Conservation (phyloP, 2,888 invertebrate species). For the Yponomeuta cagnagella region DNA sequence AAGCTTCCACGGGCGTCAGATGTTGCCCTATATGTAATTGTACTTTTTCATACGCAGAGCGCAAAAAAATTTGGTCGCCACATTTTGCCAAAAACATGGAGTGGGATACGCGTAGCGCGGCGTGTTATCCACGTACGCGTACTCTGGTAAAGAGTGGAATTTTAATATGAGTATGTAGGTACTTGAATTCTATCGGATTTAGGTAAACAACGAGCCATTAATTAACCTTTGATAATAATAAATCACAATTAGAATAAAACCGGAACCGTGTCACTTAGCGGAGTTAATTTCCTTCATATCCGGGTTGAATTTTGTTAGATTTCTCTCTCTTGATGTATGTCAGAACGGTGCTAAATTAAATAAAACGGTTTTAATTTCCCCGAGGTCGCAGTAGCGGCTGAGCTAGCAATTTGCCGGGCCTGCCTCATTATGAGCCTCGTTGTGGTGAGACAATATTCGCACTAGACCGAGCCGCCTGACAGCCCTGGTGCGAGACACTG, state of each 20-base stretch:
- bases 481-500: not conserved
- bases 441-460: constrained; percentile 40
- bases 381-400: constrained; percentile 35
- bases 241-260: constrained; percentile 13
- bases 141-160: too few species aligned
- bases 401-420: constrained; percentile 42
- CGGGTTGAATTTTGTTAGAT: not conserved
- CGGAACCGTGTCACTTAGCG: not conserved
- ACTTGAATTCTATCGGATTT: too few species aligned
- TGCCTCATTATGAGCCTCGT: constrained; percentile 45
- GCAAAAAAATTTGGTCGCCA: not conserved
- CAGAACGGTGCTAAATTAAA: constrained; percentile 37
- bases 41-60: not conserved
- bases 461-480: constrained; percentile 11
- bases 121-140: not conserved
- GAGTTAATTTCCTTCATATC: not conserved
- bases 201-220: too few species aligned
- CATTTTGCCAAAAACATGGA: constrained; percentile 1
- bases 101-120: not conserved
- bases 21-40: not conserved
- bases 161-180: too few species aligned
- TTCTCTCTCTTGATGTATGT: constrained; percentile 33
- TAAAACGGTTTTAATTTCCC: constrained; percentile 57
- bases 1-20: not conserved
- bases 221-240: too few species aligned